Evolutionary conservation across 2,113 vertebrate genomes (phyloP), one percentile per base, ranked within the genome.

Genomic region (Hystrix cristata): DNA sequence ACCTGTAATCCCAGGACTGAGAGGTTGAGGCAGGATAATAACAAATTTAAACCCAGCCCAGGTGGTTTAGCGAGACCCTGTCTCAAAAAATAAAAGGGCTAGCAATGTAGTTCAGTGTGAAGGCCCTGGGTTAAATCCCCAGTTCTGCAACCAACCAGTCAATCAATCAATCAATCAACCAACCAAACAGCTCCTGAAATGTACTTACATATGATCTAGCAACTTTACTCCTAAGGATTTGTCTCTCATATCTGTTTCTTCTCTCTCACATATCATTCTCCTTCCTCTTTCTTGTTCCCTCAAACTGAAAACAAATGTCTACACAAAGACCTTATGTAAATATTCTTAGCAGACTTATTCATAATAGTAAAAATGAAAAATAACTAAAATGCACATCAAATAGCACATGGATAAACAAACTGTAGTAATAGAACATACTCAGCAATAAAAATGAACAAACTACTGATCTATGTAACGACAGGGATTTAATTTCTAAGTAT

Each of bases 301-400:
- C 7, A 62, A 95, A 91, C 62, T 25, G n/a, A 69, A 93, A 59
- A 85, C 14, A 83, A 92, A 79, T 51, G 9, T 64, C 62, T 95
- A 76, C 3, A 78, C 67, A 88, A 94, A 87, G 34, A 83, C 34
- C 60, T 88, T 62, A 57, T 78, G 11, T 62, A 57, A 69, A 78
- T 78, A 82, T 29, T 89, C 46, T 71, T 19, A 83, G 19, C 14
- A 87, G 67, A 43, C 80, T 91, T 92, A 71, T 71, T 95, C 31
- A 69, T 64, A 91, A 62, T 81, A 71, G 46, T 64, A 64, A 81
- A 96, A 81, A 71, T 83, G 16, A 48, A 31, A 76, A 92, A 94
- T 48, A 91, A 48, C 4, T 38, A 76, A 91, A 92, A 71, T 78
- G 84, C 1, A 87, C 16, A 87, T 67, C 27, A 91, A 80, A 34